Evolutionary conservation across 2,113 vertebrate species (phyloP), one percentile per base, ranked within the genome.

Genomic region (Hepsetus odoe): DNA sequence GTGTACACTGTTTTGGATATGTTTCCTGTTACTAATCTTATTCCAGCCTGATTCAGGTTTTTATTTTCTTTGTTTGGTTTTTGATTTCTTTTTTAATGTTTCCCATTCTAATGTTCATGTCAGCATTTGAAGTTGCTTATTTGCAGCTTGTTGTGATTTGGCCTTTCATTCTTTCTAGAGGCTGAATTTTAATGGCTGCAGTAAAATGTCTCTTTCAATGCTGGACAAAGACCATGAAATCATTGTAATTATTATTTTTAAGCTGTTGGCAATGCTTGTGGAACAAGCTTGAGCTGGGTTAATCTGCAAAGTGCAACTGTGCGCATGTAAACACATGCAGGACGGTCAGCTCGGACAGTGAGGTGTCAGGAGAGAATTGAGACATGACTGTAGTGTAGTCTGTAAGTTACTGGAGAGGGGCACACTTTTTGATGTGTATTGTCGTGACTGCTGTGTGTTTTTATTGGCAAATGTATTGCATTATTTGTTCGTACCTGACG

Each of bases 1-100:
- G 81, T 81, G 82, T 73, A 65, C 74, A 87, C 75, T 85, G 84
- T 85, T 80, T 82, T 80, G 84, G 83, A 89, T 85, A 87, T 84
- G 80, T 84, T 80, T 85, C 51, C 82, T 73, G 51, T 85, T 84
- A 72, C 83, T 71, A 83, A 83, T 77, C 69, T 73, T 77, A 42
- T 26, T 66, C 44, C 12, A 11, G 4, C 35, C 71, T 76, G 20
- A 78, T 85, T 44, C 82, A 56, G 85, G 59, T 84, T 83, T 83
- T 68, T 72, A 74, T 33, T 72, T 78, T 83, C 72, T n/a, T 72
- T 22, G 33, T 65, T 20, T 16, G 46, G 22, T 66, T 28, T 62
- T 73, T 73, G 28, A 24, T 74, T 59, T 0, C 49, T 22, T 49
- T n/a, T 9, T 38, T 14, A 38, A 32, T 76, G 77, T 58, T 20